A percentile compares a stretch with the other conserved stretches of the same genome.
Evolutionary conservation across 2,797 vertebrate genomes (phyloP).

Genomic region (Dicrostonyx torquatus): DNA sequence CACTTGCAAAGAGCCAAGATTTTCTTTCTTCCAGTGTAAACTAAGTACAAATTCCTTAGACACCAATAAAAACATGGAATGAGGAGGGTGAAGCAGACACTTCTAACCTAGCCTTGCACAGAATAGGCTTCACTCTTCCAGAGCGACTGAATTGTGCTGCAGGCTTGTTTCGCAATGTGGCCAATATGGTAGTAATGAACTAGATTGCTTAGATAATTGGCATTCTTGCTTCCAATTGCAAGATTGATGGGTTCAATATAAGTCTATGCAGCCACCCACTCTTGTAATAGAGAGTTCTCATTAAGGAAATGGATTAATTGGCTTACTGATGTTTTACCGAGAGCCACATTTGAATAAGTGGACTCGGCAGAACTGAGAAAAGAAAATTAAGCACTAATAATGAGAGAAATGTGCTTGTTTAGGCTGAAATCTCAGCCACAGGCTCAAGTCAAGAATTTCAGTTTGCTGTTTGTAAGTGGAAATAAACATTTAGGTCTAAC

Average conservation of each 20-base stretch:
- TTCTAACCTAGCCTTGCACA: background rate
- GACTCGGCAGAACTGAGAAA: conserved; percentile 54
- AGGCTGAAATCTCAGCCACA: conserved; percentile 46
- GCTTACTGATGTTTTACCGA: conserved; percentile 69
- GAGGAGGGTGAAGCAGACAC: background rate
- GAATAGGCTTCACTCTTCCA: background rate
- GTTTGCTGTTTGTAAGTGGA: conserved; percentile 22
- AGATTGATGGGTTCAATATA: conserved; percentile 73
- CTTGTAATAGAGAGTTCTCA: conserved; percentile 71
- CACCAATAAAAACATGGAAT: background rate
- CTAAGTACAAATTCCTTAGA: background rate
- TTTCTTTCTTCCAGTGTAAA: conserved; percentile 26
- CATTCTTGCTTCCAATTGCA: conserved; percentile 62
- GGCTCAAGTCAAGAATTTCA: conserved; percentile 50
- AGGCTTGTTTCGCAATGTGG: background rate
- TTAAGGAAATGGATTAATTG: conserved; percentile 79
- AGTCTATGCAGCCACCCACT: conserved; percentile 48
- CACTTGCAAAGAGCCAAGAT: background rate
- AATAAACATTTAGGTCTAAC: conserved; percentile 37
- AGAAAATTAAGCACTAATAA: conserved; percentile 75
- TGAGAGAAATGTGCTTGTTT: conserved; percentile 56
- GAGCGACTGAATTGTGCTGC: background rate
- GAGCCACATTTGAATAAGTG: conserved; percentile 71
- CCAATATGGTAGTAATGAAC: conserved; percentile 41
- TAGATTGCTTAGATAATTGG: conserved; percentile 53